phyloP scores from a whole-genome alignment of 1,140 invertebrate genomes.

The Cepaea nemoralis region DNA sequence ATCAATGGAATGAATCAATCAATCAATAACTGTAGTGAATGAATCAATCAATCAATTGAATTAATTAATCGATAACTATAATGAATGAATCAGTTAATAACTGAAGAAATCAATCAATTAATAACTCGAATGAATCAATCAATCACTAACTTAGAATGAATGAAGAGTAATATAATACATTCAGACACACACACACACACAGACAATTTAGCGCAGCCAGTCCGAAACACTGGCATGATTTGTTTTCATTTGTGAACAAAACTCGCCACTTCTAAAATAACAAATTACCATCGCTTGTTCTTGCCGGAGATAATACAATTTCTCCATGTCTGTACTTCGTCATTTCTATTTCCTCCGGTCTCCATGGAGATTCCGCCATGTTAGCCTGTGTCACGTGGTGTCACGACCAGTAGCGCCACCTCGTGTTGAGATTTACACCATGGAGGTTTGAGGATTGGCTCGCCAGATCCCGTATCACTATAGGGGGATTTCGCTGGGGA shows the following conservation, averaged over 20 bases:
- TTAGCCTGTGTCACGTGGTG: conserved; percentile 18
- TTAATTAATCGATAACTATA: too few species aligned
- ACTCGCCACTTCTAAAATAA: neutral
- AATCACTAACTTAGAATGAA: too few species aligned
- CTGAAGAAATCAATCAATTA: too few species aligned
- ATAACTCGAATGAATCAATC: too few species aligned
- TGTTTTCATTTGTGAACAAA: neutral
- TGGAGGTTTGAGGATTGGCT: neutral
- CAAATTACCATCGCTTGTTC: neutral
- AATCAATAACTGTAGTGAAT: too few species aligned
- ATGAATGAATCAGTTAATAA: too few species aligned
- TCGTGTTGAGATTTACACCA: conserved; percentile 21
- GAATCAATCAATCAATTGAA: too few species aligned
- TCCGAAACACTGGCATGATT: too few species aligned
- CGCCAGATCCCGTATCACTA: neutral
- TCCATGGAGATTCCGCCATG: conserved; percentile 6
- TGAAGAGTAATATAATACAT: too few species aligned
- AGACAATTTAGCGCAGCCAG: too few species aligned
- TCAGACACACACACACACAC: too few species aligned
- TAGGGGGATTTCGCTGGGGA: neutral
- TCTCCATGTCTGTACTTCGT: neutral
- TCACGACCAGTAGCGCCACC: conserved; percentile 20
- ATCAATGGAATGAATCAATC: too few species aligned
- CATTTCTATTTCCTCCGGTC: neutral
- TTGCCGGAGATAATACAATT: neutral